Percentiles rank a stretch among this genome's conserved stretches.
These are phyloP conservation scores for Tupiocoris notatus DNA, from an alignment of 2,888 invertebrate genomes.

Conservation along the genomic window DNA sequence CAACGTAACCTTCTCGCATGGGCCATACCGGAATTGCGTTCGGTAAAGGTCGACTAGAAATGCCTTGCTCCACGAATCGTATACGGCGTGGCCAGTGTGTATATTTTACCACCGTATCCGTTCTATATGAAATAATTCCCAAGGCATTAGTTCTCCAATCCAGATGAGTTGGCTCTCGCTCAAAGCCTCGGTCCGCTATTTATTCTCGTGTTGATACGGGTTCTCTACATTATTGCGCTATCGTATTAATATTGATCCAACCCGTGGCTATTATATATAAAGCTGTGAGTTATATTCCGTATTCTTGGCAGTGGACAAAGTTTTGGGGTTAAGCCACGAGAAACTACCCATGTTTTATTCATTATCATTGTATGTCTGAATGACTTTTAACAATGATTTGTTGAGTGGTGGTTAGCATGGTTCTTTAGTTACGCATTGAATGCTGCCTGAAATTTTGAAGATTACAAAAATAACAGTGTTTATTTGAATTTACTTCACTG, in stretches of 20 bases:
- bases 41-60: background rate
- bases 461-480: too few relatives aligned
- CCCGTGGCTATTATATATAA: background rate
- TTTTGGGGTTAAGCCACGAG: constrained; percentile 7
- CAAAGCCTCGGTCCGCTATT: constrained; percentile 28
- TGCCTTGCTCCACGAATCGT: background rate
- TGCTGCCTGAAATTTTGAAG: too few relatives aligned
- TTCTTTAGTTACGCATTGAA: background rate
- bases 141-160: constrained; percentile 37
- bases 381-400: background rate
- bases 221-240: constrained; percentile 35
- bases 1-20: background rate
- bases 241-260: constrained; percentile 39
- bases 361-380: background rate
- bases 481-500: too few relatives aligned
- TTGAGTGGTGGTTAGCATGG: background rate
- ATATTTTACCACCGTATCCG: background rate
- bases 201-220: constrained; percentile 35
- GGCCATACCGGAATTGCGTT: too few relatives aligned
- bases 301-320: constrained; percentile 32
- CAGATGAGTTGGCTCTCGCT: constrained; percentile 38
- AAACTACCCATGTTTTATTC: constrained; percentile 36
- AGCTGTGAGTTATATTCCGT: constrained; percentile 8
- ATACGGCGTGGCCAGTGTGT: background rate
- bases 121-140: constrained; percentile 17